phyloP scores from a whole-genome alignment of 2,113 vertebrate species.

The Oncorhynchus masou region DNA sequence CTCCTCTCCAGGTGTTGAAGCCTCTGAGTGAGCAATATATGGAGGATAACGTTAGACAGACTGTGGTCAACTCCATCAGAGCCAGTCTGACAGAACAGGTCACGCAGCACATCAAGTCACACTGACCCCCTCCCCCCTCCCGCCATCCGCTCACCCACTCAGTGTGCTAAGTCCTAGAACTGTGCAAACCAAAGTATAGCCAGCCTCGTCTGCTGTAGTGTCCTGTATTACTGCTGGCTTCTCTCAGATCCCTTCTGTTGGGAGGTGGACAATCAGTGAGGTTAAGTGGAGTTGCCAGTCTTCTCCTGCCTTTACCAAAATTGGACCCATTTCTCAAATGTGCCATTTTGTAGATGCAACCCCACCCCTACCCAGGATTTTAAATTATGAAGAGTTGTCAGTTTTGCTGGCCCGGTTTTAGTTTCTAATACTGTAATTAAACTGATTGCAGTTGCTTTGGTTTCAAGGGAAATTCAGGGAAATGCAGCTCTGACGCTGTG shows the following conservation, averaged over 20 bases:
- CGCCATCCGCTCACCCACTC: constrained; percentile 13
- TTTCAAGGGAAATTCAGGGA: constrained; percentile 55
- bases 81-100: constrained; percentile 92
- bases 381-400: neutral
- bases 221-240: constrained; percentile 22
- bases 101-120: constrained; percentile 85
- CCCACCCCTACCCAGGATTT: neutral
- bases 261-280: constrained; percentile 41
- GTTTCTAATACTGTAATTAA: constrained; percentile 10
- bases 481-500: constrained; percentile 33
- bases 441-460: constrained; percentile 34
- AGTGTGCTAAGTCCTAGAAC: constrained; percentile 43
- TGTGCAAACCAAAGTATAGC: constrained; percentile 70
- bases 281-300: constrained; percentile 28
- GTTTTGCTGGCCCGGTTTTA: neutral
- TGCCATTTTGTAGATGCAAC: constrained; percentile 39
- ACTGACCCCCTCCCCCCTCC: constrained; percentile 69
- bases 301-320: constrained; percentile 41
- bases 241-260: constrained; percentile 32
- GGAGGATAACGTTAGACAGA: constrained; percentile 94
- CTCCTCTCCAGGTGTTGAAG: constrained; percentile 85
- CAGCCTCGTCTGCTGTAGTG: constrained; percentile 23
- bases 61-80: constrained; percentile 96
- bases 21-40: constrained; percentile 93
- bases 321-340: constrained; percentile 36